Evolutionary conservation across 2,888 invertebrate species (phyloP).

Genomic region (Dynastes tityus): DNA sequence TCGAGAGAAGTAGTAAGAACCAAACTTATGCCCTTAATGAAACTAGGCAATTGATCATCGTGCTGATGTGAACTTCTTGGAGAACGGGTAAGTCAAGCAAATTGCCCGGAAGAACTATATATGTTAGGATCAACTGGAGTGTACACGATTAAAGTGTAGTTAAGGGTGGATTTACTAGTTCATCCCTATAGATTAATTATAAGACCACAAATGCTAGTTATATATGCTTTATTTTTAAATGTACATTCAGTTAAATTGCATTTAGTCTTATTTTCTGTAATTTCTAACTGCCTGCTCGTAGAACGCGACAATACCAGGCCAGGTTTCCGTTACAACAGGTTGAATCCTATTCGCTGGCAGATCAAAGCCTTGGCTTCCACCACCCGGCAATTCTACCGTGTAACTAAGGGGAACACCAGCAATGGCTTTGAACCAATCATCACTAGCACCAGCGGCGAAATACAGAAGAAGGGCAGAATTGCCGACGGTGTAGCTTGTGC

Average conservation of each 20-base stretch:
- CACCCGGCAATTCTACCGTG: conserved; percentile 78
- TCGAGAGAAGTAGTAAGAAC: too few species aligned
- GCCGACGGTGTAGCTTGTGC: conserved; percentile 73
- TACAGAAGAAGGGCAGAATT: conserved; percentile 70
- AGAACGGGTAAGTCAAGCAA: too few species aligned
- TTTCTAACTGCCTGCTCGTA: conserved; percentile 66
- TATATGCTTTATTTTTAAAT: conserved; percentile 21
- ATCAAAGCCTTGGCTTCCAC: conserved; percentile 73
- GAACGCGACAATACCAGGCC: conserved; percentile 74
- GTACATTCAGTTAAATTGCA: not conserved
- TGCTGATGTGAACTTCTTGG: too few species aligned
- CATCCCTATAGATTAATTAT: too few species aligned
- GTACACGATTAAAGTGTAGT: too few species aligned
- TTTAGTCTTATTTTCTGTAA: conserved; percentile 18
- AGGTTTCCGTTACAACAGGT: conserved; percentile 75
- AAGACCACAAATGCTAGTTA: not conserved
- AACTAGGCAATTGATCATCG: too few species aligned
- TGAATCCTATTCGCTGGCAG: conserved; percentile 73
- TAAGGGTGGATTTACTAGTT: too few species aligned
- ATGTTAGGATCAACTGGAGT: too few species aligned
- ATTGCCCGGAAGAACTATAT: too few species aligned
- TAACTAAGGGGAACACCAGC: conserved; percentile 75
- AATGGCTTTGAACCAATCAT: conserved; percentile 77
- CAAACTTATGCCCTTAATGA: too few species aligned
- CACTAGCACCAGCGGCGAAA: conserved; percentile 76